phyloP scores from a whole-genome alignment of 2,113 vertebrate species.

The Arenaria interpres region DNA sequence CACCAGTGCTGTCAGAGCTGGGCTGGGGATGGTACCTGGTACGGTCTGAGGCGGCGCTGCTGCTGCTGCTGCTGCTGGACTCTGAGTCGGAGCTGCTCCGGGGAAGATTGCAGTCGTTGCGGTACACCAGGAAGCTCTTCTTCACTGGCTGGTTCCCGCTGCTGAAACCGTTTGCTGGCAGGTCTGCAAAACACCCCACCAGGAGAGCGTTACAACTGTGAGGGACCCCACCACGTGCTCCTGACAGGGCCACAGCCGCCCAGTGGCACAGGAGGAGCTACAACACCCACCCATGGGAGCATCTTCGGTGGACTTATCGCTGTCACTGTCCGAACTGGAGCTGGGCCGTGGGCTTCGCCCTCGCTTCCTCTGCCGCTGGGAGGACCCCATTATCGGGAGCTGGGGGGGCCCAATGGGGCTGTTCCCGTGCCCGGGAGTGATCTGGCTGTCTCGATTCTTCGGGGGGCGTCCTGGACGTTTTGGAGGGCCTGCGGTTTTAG shows the following conservation, averaged over 20 bases:
- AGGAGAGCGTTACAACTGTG: background rate
- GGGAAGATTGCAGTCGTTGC: conserved; percentile 92
- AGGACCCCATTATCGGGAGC: conserved; percentile 84
- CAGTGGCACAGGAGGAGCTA: background rate
- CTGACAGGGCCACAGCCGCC: rapidly evolving
- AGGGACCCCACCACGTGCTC: rapidly evolving
- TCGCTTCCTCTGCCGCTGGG: conserved; percentile 88
- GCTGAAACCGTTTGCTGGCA: conserved; percentile 94
- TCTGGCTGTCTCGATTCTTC: conserved; percentile 92
- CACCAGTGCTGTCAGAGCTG: rapidly evolving
- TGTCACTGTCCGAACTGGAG: conserved; percentile 95
- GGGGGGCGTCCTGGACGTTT: conserved; percentile 95
- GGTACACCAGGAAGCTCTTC: conserved; percentile 96
- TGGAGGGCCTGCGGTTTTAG: conserved; percentile 91
- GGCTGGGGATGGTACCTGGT: conserved; percentile 82
- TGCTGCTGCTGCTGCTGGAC: conserved; percentile 96
- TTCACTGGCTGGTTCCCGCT: conserved; percentile 92
- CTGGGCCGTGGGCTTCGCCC: conserved; percentile 90
- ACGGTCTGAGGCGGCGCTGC: conserved; percentile 94
- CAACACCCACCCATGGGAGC: conserved; percentile 77
- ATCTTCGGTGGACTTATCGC: conserved; percentile 83
- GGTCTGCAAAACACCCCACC: conserved; percentile 73
- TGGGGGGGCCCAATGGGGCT: conserved; percentile 92
- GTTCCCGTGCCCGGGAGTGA: conserved; percentile 80
- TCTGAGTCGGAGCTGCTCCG: conserved; percentile 97